These are phyloP conservation scores for Maniola hyperantus DNA, from an alignment of 2,888 invertebrate genomes.

Conservation along the genomic window DNA sequence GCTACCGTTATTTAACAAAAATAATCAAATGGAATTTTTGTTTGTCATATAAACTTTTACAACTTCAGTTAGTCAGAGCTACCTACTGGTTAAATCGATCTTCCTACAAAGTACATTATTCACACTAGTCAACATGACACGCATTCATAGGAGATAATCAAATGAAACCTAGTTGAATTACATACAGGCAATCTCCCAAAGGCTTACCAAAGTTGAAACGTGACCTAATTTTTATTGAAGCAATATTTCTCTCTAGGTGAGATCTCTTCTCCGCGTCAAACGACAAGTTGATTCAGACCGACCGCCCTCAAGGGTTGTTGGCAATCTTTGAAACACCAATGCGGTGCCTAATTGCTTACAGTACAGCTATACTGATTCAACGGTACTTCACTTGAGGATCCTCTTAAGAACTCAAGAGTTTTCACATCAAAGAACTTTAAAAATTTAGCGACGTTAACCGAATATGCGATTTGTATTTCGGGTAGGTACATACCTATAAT, in stretches of 20 bases:
- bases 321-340: conserved; percentile 19
- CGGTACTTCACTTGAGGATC: conserved; percentile 1
- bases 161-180: conserved; percentile 2
- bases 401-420: conserved; percentile 4
- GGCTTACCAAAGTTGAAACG: conserved; percentile 1
- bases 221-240: conserved; percentile 14
- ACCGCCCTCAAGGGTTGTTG: conserved; percentile 15
- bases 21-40: too few relatives aligned
- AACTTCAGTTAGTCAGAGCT: too few relatives aligned
- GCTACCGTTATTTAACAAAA: too few relatives aligned
- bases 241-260: conserved; percentile 17
- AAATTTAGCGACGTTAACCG: not conserved
- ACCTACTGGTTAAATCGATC: too few relatives aligned
- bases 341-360: conserved; percentile 21
- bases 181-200: not conserved
- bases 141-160: not conserved
- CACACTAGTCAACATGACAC: not conserved
- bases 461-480: not conserved
- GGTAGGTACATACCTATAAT: too few relatives aligned
- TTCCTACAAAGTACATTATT: too few relatives aligned
- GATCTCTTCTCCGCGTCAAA: conserved; percentile 13
- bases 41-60: too few relatives aligned
- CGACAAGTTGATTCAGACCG: conserved; percentile 14
- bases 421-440: conserved; percentile 7
- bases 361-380: conserved; percentile 15